Base-by-base conservation (phyloP, 2,888 invertebrate species). In the Ephialtes manifestator region DNA sequence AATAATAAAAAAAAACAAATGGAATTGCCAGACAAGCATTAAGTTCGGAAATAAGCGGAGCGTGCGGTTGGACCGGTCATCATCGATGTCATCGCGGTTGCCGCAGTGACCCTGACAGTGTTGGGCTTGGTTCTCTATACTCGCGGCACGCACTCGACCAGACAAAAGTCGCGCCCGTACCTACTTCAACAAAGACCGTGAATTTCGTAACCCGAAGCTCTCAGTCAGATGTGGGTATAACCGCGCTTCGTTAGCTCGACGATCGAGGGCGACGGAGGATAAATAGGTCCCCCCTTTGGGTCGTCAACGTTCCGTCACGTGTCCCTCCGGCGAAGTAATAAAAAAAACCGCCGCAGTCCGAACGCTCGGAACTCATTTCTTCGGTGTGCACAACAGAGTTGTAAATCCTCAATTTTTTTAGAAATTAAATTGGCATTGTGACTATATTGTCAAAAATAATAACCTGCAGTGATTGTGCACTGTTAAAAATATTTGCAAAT, bases 171-270 rank as follows among this genome's bases (percentile, higher is more conserved):
- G 65, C 48, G 63, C 82, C 77, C 79, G 83, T 83, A 74, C 60
- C 80, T 63, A 60, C 63, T 60, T 76, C 71, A 67, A 78, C 85
- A 80, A 82, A 82, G 85, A 70, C 85, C 81, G 63, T 79, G 82
- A 82, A 85, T 85, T 82, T 82, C 85, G 85, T 82, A 85, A 82
- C 76, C 35, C 31, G 51, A 35, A 67, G 43, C 60, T 39, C 31
- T 76, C 76, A 70, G 60, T 46, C 65, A 63, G 65, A 70, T 70
- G 55, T 70, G 70, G 71, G 43, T 58, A 70, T 68, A 39, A 39
- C 39, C 58, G 78, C 51, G 74, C 53, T 43, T 39, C 43, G 58
- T 24, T 51, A n/a, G 43, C 46, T 20, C 58, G 24, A 15, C 35
- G 43, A 72, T 72, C 72, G 43, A 43, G 55, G 43, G 15, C 51